Conservation (phyloP, 2,113 vertebrate genomes). For the Gallinago undulata region DNA sequence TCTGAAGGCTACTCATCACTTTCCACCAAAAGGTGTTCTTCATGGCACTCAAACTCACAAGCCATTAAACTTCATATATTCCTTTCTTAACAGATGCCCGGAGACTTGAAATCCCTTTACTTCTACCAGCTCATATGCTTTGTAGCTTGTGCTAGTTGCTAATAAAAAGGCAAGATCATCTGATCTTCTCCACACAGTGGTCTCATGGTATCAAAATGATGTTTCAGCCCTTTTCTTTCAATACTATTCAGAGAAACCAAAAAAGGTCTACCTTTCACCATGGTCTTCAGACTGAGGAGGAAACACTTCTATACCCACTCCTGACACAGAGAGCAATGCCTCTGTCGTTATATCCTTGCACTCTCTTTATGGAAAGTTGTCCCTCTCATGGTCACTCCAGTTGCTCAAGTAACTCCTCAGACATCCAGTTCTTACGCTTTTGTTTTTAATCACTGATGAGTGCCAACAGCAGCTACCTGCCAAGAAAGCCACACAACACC, state of each 20-base stretch:
- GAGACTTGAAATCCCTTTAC: neutral
- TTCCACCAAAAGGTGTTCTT: neutral
- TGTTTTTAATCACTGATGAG: neutral
- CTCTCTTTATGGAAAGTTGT: neutral
- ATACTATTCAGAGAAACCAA: neutral
- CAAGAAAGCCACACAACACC: neutral
- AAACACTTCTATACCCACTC: neutral
- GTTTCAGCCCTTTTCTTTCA: neutral
- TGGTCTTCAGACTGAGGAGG: neutral
- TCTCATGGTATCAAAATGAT: neutral
- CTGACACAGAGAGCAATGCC: accelerated
- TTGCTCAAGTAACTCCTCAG: neutral
- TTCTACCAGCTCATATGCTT: neutral
- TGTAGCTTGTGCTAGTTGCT: neutral
- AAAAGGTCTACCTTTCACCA: neutral
- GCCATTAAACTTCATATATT: neutral
- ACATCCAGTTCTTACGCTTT: accelerated
- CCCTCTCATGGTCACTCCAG: neutral
- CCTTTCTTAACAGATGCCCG: neutral
- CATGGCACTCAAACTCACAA: accelerated
- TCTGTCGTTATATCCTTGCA: neutral
- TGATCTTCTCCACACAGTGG: neutral
- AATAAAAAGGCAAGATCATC: neutral
- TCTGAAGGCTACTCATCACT: neutral
- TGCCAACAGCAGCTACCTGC: neutral